Evolutionary conservation across 2,888 invertebrate species (phyloP), one percentile per base, ranked within the genome.

Genomic region (Polyploca ridens): DNA sequence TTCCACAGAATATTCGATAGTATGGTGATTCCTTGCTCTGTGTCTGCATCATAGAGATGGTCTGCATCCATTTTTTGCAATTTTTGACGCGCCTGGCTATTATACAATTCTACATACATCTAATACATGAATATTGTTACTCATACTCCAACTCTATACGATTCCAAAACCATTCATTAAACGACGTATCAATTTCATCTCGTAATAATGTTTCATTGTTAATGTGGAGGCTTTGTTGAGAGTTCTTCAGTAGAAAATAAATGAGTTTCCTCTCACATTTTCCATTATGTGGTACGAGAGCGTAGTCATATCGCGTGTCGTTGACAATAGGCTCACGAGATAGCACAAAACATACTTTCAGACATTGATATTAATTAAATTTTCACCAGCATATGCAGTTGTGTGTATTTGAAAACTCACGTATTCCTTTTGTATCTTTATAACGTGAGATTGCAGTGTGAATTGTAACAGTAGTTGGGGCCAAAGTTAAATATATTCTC

Each of bases 221-320:
- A 66, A 64, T 66, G 58, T 57, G 62, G 62, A 57, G 63, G 64
- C 71, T 69, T 72, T 77, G 72, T 74, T 33, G 66, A 16, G 62
- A 59, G 64, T 62, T 71, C 49, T 69, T 68, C 65, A 66, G 68
- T 71, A 69, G 62, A 63, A 70, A 75, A 76, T 74, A 75, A 79
- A 81, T 71, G 75, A 79, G 72, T 71, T 78, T 72, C 72, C 69
- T 68, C 69, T 71, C 71, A 46, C 64, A 65, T 69, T 70, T 75
- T 65, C 64, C 61, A 64, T 73, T 72, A 66, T 70, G 54, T 54
- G 19, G 63, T 70, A 62, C 49, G 64, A 67, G 65, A 57, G 54
- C 14, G 63, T 19, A 64, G 62, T 64, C 62, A 61, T 69, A 64
- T 70, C 63, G 64, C 63, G 27, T 44, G 38, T 10, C 54, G 54